These are phyloP conservation scores for Drosophila setifemur DNA, from an alignment of 1,140 invertebrate species.

Conservation along the genomic window DNA sequence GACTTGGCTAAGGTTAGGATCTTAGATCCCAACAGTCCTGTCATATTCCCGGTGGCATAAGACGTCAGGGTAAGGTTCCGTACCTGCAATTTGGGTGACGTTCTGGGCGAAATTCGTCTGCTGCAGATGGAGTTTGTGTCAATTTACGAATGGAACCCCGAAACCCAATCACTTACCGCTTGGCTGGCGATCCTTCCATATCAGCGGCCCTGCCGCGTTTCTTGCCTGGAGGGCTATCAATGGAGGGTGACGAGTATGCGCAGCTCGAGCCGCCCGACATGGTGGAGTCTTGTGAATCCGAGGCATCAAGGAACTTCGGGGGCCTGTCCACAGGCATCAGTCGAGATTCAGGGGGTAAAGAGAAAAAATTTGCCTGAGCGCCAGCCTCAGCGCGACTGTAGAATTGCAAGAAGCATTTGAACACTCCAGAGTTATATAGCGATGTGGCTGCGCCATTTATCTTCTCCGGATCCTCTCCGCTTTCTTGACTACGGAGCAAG, in stretches of 20 bases:
- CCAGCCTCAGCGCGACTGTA: constrained; percentile 1
- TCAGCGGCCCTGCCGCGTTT: background rate
- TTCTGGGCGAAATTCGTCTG: background rate
- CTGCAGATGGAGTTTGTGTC: background rate
- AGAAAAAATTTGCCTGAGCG: background rate
- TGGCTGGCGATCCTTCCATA: background rate
- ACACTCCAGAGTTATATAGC: background rate
- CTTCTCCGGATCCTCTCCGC: background rate
- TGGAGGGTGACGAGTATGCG: background rate
- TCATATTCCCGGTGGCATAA: no score
- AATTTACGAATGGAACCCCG: background rate
- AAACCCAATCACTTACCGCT: background rate
- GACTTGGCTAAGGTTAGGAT: no score
- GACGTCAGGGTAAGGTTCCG: no score
- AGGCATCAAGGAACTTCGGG: background rate
- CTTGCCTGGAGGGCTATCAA: background rate
- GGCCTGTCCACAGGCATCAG: constrained; percentile 9
- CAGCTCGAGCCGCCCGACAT: background rate
- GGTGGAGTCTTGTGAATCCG: constrained; percentile 1
- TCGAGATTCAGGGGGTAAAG: background rate
- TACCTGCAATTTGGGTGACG: background rate
- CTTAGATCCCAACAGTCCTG: background rate
- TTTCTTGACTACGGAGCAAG: background rate
- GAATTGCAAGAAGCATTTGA: constrained; percentile 8
- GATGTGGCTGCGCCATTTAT: constrained; percentile 7